Conservation (phyloP, 2,797 vertebrate genomes). For the Poecilia gillii region DNA sequence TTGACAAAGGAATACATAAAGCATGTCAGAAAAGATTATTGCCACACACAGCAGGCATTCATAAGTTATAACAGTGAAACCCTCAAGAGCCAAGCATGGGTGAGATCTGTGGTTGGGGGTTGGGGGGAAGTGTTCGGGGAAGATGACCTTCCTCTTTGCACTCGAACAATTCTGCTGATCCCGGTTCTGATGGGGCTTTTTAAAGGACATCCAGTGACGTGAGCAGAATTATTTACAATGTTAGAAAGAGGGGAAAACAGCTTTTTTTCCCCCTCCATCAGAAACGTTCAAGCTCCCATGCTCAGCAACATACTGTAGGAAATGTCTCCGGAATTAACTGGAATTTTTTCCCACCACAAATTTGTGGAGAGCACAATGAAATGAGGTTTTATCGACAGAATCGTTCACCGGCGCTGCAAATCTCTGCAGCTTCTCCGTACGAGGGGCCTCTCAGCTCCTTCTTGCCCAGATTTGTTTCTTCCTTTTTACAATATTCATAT, state of each 20-base stretch:
- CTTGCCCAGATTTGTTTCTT: background rate
- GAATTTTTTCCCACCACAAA: background rate
- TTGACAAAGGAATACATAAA: background rate
- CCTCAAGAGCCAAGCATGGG: conserved; percentile 15
- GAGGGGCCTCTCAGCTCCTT: no score
- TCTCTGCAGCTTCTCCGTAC: no score
- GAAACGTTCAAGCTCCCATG: conserved; percentile 13
- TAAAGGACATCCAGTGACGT: conserved; percentile 9
- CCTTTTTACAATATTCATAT: background rate
- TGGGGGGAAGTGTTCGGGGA: background rate
- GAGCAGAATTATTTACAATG: conserved; percentile 21
- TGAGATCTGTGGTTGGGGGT: no score
- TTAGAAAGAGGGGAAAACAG: conserved; percentile 15
- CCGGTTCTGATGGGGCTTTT: conserved; percentile 15
- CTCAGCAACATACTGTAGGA: background rate
- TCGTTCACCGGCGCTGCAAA: no score
- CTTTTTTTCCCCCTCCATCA: conserved; percentile 5
- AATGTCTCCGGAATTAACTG: background rate
- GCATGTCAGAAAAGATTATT: conserved; percentile 43
- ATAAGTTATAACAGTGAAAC: conserved; percentile 42
- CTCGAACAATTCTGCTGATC: conserved; percentile 26
- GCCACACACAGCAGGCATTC: conserved; percentile 44
- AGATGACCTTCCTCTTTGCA: conserved; percentile 45
- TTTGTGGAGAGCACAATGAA: background rate
- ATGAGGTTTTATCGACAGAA: no score